Evolutionary conservation across 2,888 invertebrate species (phyloP), one percentile per base, ranked within the genome.

Genomic region (Tiphia femorata): DNA sequence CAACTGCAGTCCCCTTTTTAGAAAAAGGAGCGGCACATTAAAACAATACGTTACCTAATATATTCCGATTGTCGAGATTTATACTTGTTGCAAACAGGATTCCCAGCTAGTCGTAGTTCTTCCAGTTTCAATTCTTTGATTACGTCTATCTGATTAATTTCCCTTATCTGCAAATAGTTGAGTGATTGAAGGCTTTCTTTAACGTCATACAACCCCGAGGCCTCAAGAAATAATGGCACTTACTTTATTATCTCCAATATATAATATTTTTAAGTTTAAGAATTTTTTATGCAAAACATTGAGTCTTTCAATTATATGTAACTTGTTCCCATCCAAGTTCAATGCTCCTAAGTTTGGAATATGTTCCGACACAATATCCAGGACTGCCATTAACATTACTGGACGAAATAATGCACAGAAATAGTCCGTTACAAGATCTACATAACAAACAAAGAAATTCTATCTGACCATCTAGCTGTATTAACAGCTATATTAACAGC

Each of bases 201-300:
- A n/a, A n/a, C n/a, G n/a, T n/a, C n/a, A n/a, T n/a, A n/a, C n/a
- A n/a, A n/a, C n/a, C n/a, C n/a, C n/a, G n/a, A n/a, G n/a, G n/a
- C n/a, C n/a, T n/a, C n/a, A n/a, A n/a, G n/a, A n/a, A n/a, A n/a
- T n/a, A n/a, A n/a, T n/a, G n/a, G n/a, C n/a, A 43, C 84, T 84
- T 84, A 95, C 95, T 87, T 89, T 90, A 80, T 96, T 96, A 66
- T 93, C 90, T 23, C 90, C 90, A 75, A 96, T 84, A 80, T 95
- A 91, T 10, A 96, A 85, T 64, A 93, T 91, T 79, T 91, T 93
- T 41, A 96, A 81, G 62, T 88, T 87, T 3, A 92, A 89, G 48
- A 94, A 85, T 72, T 92, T 92, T 35, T 86, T 86, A 0, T 87
- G 82, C 8, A 93, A 76, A n/a, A 87, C 84, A 71, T 87, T 89